Evolutionary conservation across 2,797 vertebrate genomes (phyloP), one percentile per base, ranked within the genome.

Genomic region (Zalophus californianus): DNA sequence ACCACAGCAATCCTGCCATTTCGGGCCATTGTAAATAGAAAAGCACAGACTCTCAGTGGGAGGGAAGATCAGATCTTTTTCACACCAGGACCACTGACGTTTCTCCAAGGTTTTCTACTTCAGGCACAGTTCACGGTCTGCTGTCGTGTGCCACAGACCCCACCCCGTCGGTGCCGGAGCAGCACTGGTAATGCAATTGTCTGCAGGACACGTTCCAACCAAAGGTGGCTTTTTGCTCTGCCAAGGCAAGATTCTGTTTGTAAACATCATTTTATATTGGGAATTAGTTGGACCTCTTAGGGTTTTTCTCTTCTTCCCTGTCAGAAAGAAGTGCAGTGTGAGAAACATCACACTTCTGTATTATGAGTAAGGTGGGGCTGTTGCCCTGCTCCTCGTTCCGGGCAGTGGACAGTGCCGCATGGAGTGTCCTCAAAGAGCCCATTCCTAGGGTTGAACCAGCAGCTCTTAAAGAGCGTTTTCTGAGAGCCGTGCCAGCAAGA

Each of bases 21-120:
- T 98, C 98, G 91, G 85, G 66, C 97, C 96, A 70, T 75, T 98
- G 96, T 98, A 98, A 95, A 98, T 98, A 98, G 97, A 73, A 94
- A 93, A 97, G 96, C 96, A 97, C 93, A 96, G 97, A 78, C 78
- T 89, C 52, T 91, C n/a, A 93, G 95, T 95, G 84, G 95, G 98
- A 97, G 86, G 54, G 87, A 50, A 95, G 75, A 88, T 58, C 97
- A 98, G 92, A 56, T 95, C 90, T 97, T 50, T 95, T 93, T 90
- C 96, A 93, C 93, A 87, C 83, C 95, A 84, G 84, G 95, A 78
- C 94, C 95, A 94, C 23, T 95, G 92, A 92, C 35, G 58, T 97
- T 95, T 98, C 96, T 94, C 94, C 77, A 58, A 96, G 29, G 9
- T 85, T 94, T 96, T 97, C 82, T 96, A 73, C 90, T 96, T 95